Base-by-base conservation (phyloP, 2,113 vertebrate genomes). In the Morone chrysops region DNA sequence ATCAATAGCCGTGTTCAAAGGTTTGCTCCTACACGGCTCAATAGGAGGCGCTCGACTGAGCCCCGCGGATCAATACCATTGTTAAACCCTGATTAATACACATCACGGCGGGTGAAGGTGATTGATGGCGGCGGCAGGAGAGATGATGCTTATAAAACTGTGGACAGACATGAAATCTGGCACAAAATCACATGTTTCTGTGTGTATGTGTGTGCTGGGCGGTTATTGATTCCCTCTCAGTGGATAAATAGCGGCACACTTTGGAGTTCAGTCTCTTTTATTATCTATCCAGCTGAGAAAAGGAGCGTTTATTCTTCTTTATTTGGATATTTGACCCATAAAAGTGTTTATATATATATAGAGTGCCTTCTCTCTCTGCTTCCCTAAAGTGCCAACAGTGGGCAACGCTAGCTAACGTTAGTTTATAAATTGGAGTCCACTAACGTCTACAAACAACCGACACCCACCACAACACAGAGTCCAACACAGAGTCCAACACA, bases 1-100 rank as follows among this genome's bases (percentile, higher is more conserved):
- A 81, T 91, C 89, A 60, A 81, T 83, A 75, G 38, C 70, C 79
- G 36, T 72, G 76, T 78, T 83, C 81, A 62, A 79, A 76, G 40
- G 50, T 72, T 83, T 75, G 57, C 59, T 80, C 76, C 40, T 57
- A 80, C 81, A 82, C 72, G 13, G 71, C 78, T 88, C 79, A 74
- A 68, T 63, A n/a, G 31, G 65, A 75, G 36, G 47, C 40, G 18
- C 72, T 40, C 0, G 65, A 16, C 80, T 38, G 68, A 63, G 71
- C 71, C 2, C 18, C 22, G 47, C 6, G 53, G 84, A 83, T 87
- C 80, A 17, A 89, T 85, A 9, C 14, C 8, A 7, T 48, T n/a
- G 48, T 75, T 84, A 83, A 81, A 72, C 0, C 22, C 74, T 83
- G 80, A 87, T 85, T 85, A 85, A 75, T 78, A 51, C 57, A 43